A percentile compares a stretch with the other conserved stretches of the same genome.
phyloP scores from a whole-genome alignment of 2,888 invertebrate genomes.

The Hydraecia micacea region DNA sequence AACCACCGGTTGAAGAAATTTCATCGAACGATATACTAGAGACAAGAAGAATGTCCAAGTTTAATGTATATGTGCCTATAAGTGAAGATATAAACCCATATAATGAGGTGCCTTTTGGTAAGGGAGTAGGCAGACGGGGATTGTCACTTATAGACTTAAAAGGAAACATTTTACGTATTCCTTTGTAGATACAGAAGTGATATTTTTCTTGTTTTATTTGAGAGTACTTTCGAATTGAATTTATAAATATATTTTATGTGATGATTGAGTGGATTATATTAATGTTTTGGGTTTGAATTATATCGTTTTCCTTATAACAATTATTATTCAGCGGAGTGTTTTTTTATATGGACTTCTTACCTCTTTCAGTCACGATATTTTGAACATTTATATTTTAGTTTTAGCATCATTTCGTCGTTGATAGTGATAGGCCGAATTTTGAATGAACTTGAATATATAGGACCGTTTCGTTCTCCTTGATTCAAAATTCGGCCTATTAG shows the following conservation, averaged over 20 bases:
- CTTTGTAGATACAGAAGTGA: constrained; percentile 5
- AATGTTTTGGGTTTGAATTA: background rate
- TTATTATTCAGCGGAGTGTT: background rate
- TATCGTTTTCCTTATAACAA: background rate
- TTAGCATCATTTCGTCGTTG: no score
- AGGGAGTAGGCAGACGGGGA: constrained; percentile 37
- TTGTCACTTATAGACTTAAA: constrained; percentile 40
- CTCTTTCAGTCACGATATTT: no score
- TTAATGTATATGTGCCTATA: constrained; percentile 53
- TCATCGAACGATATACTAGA: constrained; percentile 5
- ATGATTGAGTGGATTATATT: background rate
- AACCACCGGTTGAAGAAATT: background rate
- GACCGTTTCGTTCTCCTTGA: no score
- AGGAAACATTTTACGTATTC: constrained; percentile 31
- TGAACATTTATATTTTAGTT: no score
- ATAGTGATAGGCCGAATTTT: no score
- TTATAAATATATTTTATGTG: background rate
- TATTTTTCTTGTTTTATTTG: background rate
- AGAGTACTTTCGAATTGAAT: background rate
- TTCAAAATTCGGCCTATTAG: no score
- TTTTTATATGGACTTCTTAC: no score
- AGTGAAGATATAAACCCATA: constrained; percentile 51
- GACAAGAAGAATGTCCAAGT: constrained; percentile 11
- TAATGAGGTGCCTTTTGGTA: constrained; percentile 15
- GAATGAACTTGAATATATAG: no score